phyloP scores from a whole-genome alignment of 2,113 vertebrate genomes.

The Mormoops blainvillei region DNA sequence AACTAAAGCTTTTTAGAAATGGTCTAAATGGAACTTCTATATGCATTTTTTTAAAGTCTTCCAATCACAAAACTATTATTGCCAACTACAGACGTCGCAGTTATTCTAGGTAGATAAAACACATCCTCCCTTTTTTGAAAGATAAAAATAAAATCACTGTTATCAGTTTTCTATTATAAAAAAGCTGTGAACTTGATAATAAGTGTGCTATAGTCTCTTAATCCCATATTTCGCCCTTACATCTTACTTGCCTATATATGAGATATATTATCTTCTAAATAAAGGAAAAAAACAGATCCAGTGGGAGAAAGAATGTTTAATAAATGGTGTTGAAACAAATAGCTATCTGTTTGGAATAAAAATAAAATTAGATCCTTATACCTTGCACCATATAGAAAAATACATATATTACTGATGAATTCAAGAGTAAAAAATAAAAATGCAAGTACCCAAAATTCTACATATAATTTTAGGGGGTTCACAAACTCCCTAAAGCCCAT shows the following conservation, averaged over 20 bases:
- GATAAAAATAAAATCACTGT: conserved; percentile 6
- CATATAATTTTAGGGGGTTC: conserved; percentile 41
- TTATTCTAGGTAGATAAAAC: conserved; percentile 13
- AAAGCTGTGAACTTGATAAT: background rate
- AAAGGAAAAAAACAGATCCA: conserved; percentile 35
- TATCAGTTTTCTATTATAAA: background rate
- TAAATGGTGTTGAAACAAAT: conserved; percentile 66
- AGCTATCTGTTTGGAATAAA: conserved; percentile 68
- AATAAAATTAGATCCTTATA: conserved; percentile 71
- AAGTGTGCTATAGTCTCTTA: background rate
- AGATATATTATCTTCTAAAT: background rate
- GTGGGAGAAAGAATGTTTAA: conserved; percentile 68
- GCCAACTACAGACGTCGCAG: background rate
- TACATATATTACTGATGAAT: conserved; percentile 72
- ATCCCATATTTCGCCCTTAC: background rate
- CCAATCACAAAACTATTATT: conserved; percentile 40
- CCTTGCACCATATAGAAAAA: conserved; percentile 74
- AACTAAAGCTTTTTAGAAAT: conserved; percentile 37
- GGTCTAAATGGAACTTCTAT: background rate
- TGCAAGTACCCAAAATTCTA: conserved; percentile 67
- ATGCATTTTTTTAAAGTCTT: conserved; percentile 26
- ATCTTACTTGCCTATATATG: background rate
- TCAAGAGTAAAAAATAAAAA: conserved; percentile 70
- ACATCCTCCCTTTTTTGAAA: conserved; percentile 26
- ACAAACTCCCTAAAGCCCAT: conserved; percentile 36